These are phyloP conservation scores for Bos taurus DNA, from an alignment of 2,113 vertebrate genomes.

Conservation along the genomic window DNA sequence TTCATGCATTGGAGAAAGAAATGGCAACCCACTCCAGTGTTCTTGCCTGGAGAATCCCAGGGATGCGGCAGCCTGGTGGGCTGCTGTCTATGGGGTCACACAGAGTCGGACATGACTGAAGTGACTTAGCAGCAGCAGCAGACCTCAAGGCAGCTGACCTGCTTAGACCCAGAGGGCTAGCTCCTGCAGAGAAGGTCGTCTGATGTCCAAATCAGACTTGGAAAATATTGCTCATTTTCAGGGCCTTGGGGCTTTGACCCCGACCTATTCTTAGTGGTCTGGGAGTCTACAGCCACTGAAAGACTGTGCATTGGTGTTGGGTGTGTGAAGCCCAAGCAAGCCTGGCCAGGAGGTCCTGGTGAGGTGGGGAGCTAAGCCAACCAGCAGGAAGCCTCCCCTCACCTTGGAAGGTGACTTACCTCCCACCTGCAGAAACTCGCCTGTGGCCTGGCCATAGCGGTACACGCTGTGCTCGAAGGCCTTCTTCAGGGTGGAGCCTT, in stretches of 20 bases:
- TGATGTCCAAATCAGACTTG: background rate
- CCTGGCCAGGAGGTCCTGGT: background rate
- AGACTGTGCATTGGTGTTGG: background rate
- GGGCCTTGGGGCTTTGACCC: background rate
- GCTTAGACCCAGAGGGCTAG: background rate
- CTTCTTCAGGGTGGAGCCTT: constrained; percentile 87
- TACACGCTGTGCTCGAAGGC: constrained; percentile 91
- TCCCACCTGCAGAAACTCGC: constrained; percentile 94
- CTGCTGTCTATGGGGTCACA: too few species aligned
- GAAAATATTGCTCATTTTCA: background rate
- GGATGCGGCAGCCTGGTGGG: too few species aligned
- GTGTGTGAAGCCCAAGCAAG: background rate
- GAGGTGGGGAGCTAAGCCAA: background rate
- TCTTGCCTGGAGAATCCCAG: too few species aligned
- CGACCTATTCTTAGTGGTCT: background rate
- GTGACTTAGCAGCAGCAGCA: too few species aligned
- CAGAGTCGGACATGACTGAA: too few species aligned
- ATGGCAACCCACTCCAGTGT: too few species aligned
- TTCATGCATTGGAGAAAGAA: too few species aligned
- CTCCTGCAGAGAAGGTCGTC: background rate
- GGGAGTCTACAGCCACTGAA: background rate
- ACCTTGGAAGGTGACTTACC: constrained; percentile 77
- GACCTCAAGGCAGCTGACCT: background rate
- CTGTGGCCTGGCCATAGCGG: constrained; percentile 83
- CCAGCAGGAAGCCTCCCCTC: background rate